Conservation (phyloP, 2,113 vertebrate genomes). For the Origma solitaria region DNA sequence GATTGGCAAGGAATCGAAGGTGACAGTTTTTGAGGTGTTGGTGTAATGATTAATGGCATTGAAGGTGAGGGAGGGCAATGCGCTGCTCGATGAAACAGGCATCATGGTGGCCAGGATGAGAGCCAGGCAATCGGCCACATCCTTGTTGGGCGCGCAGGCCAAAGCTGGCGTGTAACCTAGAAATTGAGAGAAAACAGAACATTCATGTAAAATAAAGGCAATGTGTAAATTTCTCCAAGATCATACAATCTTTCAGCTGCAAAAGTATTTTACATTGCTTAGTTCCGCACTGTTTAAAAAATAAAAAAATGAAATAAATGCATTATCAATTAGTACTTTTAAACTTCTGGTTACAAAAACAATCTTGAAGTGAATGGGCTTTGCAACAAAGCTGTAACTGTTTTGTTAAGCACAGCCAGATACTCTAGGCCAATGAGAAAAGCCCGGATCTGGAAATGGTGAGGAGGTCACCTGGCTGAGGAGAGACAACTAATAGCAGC, state of each 20-base stretch:
- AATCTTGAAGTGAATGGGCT: neutral
- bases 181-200: neutral
- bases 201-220: neutral
- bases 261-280: neutral
- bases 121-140: conserved; percentile 96
- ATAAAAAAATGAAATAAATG: neutral
- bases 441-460: neutral
- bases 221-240: neutral
- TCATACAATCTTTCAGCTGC: neutral
- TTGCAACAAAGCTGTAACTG: neutral
- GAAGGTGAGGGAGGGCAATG: conserved; percentile 84
- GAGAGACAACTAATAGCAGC: neutral
- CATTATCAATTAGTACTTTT: neutral
- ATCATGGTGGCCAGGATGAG: conserved; percentile 99
- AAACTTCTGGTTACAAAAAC: neutral
- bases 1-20: conserved; percentile 89
- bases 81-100: conserved; percentile 89
- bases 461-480: neutral
- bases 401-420: neutral
- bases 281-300: neutral
- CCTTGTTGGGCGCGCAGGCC: conserved; percentile 97
- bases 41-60: conserved; percentile 95
- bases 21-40: conserved; percentile 93
- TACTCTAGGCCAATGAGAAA: neutral
- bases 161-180: conserved; percentile 96